These are phyloP conservation scores for Stenotaenia linearis DNA, from an alignment of 2,888 invertebrate species.

Conservation along the genomic window DNA sequence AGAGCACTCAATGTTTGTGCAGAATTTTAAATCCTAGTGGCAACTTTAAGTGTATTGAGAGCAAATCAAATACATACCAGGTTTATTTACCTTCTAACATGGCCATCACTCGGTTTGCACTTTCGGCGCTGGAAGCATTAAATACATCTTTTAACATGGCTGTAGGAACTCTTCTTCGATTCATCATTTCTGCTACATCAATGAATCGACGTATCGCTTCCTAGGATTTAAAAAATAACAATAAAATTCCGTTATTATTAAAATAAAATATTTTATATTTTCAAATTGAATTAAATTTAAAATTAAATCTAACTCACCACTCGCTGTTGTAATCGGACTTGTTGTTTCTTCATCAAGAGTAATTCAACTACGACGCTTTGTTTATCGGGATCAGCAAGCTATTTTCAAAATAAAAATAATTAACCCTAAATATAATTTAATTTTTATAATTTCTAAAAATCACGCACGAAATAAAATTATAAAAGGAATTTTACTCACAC, in stretches of 20 bases:
- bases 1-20: not conserved
- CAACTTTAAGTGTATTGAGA: not conserved
- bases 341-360: slow-evolving; percentile 49
- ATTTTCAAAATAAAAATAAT: slow-evolving; percentile 39
- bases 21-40: not conserved
- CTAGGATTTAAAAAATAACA: not conserved
- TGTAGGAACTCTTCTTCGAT: slow-evolving; percentile 45
- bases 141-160: slow-evolving; percentile 45
- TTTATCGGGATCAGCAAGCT: slow-evolving; percentile 48
- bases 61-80: slow-evolving; percentile 29
- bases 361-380: slow-evolving; percentile 50
- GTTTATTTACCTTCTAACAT: slow-evolving; percentile 41
- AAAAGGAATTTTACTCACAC: not conserved
- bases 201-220: slow-evolving; percentile 40
- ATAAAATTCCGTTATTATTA: not conserved
- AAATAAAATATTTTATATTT: not conserved
- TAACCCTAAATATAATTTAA: too few relatives aligned
- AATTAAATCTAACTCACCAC: slow-evolving; percentile 43
- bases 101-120: slow-evolving; percentile 43
- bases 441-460: not conserved
- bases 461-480: not conserved
- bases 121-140: slow-evolving; percentile 43
- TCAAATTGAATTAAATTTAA: not conserved
- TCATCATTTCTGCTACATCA: slow-evolving; percentile 44
- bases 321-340: slow-evolving; percentile 48